Evolutionary conservation across 2,113 vertebrate genomes (phyloP), one percentile per base, ranked within the genome.

Genomic region (Cichladusa arquata): DNA sequence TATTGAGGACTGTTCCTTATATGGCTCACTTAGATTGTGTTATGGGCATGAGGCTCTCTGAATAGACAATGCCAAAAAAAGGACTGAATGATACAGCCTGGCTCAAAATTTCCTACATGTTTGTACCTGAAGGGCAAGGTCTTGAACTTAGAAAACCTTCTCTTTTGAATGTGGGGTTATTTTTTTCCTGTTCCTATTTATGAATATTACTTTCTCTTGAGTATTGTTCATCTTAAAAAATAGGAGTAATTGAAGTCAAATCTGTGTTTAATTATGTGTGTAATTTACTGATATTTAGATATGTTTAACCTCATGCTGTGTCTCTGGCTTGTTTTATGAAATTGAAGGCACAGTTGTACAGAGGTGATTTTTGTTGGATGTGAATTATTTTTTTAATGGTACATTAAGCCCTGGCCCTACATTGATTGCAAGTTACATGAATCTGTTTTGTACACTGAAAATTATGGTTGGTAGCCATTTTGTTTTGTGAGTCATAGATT

Each of bases 281-380:
- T 95, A 97, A 97, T 97, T 96, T 96, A 90, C 90, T 92, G 90
- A 90, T 96, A 96, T 93, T 95, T 95, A 94, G 94, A 92, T 96
- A 95, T 90, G 56, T 88, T 96, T 94, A 96, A 88, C 74, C 47
- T 95, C 94, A 93, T 94, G 87, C 95, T 93, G 95, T 81, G 87
- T 92, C 48, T 96, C 82, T 90, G 88, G 72, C 67, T 94, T 88
- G 25, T 64, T 96, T 95, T 93, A 95, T 82, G 83, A 94, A 96
- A 94, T 92, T 0, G 1, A 96, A 95, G 66, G 53, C 80, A 76
- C 73, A 85, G 42, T 64, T 76, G 60, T 93, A 93, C 82, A 88
- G 92, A 97, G 84, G 87, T 97, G 96, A 93, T 97, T 97, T 95
- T 81, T 93, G 76, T 86, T 82, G 40, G 28, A 88, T 89, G 44